phyloP scores from a whole-genome alignment of 2,113 vertebrate species.

The Salvelinus alpinus region DNA sequence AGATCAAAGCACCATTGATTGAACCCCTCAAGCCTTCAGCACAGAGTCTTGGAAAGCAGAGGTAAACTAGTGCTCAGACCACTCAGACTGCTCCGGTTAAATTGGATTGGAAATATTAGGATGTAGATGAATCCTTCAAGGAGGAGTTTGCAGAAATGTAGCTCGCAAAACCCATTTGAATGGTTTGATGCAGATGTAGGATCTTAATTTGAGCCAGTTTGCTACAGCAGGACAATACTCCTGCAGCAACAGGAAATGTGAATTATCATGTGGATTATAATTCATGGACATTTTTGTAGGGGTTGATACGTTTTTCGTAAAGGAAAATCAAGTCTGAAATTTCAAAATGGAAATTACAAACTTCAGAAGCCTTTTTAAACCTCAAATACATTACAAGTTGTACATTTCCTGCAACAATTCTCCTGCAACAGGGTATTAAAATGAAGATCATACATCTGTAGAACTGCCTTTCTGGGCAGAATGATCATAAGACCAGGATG shows the following conservation, averaged over 20 bases:
- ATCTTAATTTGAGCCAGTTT: too few species aligned
- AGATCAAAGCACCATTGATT: constrained; percentile 99
- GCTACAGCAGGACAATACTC: too few species aligned
- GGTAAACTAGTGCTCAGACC: constrained; percentile 84
- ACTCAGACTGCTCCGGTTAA: constrained; percentile 80
- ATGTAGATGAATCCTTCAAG: constrained; percentile 77
- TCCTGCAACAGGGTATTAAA: too few species aligned
- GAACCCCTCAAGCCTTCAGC: constrained; percentile 98
- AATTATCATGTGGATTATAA: too few species aligned
- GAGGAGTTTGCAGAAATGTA: constrained; percentile 75
- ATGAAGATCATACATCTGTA: constrained; percentile 9
- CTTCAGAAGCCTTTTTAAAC: too few species aligned
- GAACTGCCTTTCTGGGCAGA: constrained; percentile 69
- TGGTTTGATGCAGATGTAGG: constrained; percentile 59
- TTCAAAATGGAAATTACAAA: too few species aligned
- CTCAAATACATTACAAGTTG: too few species aligned
- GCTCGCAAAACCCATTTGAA: constrained; percentile 70
- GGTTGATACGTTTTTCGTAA: too few species aligned
- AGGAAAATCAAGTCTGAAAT: too few species aligned
- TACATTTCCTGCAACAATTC: too few species aligned
- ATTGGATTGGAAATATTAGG: constrained; percentile 74
- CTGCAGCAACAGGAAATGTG: too few species aligned
- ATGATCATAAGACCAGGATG: constrained; percentile 75
- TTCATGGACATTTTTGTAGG: too few species aligned
- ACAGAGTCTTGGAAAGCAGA: constrained; percentile 90